These are phyloP conservation scores for Dipodomys spectabilis DNA, from an alignment of 2,113 vertebrate genomes.

Conservation along the genomic window DNA sequence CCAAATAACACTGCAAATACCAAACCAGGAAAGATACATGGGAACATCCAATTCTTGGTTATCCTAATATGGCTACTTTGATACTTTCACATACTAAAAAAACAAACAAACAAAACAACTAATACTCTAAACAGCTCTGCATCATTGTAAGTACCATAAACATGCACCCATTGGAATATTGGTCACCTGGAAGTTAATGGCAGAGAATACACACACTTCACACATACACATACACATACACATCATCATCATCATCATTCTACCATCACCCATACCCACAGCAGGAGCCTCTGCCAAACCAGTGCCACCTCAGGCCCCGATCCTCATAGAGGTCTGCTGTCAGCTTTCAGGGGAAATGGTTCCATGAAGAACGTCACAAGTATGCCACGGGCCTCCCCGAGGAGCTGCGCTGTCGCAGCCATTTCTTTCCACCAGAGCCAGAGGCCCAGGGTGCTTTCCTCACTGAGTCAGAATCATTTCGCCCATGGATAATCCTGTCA, in stretches of 20 bases:
- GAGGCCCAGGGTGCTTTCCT: background rate
- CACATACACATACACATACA: background rate
- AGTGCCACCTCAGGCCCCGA: background rate
- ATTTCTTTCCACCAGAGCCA: background rate
- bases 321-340: background rate
- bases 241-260: no score
- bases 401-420: background rate
- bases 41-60: background rate
- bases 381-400: accelerated
- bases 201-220: background rate
- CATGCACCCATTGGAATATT: background rate
- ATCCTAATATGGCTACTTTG: background rate
- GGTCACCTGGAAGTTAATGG: background rate
- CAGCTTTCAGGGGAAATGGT: background rate
- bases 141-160: background rate
- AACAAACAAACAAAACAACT: no score
- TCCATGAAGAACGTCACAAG: background rate
- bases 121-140: background rate
- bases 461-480: background rate
- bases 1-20: background rate
- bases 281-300: background rate
- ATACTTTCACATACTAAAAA: background rate
- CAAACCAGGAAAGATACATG: background rate
- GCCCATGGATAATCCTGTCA: background rate
- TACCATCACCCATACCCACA: background rate